Conservation (phyloP, 2,888 invertebrate genomes). For the Apoderus coryli region DNA sequence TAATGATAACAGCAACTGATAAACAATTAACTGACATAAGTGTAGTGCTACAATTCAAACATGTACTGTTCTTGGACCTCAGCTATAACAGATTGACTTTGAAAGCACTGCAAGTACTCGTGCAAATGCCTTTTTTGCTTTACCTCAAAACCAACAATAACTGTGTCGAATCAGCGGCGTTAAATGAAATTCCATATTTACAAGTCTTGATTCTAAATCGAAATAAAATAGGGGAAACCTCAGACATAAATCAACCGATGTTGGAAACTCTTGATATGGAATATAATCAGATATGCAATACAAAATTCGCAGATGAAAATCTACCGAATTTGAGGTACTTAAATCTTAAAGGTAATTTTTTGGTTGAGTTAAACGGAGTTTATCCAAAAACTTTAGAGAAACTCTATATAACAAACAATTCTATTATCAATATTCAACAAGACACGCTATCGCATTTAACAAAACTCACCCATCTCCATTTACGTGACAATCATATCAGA, state of each 20-base stretch:
- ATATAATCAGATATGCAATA: conserved; percentile 27
- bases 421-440: conserved; percentile 19
- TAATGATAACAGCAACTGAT: conserved; percentile 38
- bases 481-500: conserved; percentile 51
- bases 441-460: conserved; percentile 42
- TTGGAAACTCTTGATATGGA: conserved; percentile 42
- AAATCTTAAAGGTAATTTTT: conserved; percentile 39
- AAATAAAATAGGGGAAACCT: conserved; percentile 37
- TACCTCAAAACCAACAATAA: conserved; percentile 44
- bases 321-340: conserved; percentile 34
- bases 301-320: conserved; percentile 24
- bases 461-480: conserved; percentile 52
- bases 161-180: conserved; percentile 33
- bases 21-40: conserved; percentile 39
- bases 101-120: conserved; percentile 35
- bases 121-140: conserved; percentile 38
- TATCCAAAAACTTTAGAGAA: conserved; percentile 45
- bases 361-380: conserved; percentile 33
- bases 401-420: conserved; percentile 42
- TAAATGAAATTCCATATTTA: conserved; percentile 40
- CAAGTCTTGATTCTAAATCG: conserved; percentile 43
- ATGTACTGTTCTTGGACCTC: conserved; percentile 42
- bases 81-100: conserved; percentile 38
- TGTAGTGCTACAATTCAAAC: conserved; percentile 36
- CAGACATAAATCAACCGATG: conserved; percentile 39